A percentile compares a stretch with the other conserved stretches of the same genome.
phyloP scores from a whole-genome alignment of 2,113 vertebrate genomes.

The Balaenoptera acutorostrata region DNA sequence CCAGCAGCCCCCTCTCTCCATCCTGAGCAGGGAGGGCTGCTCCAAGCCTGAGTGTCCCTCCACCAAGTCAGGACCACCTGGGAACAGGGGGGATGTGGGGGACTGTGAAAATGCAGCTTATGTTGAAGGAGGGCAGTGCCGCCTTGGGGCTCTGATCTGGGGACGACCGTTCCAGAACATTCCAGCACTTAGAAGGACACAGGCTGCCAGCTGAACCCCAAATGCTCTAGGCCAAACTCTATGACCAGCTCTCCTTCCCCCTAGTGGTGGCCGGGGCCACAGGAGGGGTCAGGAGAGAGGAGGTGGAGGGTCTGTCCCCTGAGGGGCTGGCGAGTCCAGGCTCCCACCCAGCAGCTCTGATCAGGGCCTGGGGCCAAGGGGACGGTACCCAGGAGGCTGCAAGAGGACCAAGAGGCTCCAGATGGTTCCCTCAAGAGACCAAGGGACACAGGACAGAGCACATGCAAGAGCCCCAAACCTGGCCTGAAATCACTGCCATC shows the following conservation, averaged over 20 bases:
- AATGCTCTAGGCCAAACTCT: neutral
- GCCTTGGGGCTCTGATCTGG: neutral
- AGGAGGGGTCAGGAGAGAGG: neutral
- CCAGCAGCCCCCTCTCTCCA: neutral
- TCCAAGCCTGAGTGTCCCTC: neutral
- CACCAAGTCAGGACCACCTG: neutral
- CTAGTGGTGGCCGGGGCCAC: neutral
- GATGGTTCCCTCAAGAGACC: neutral
- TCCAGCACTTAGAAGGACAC: neutral
- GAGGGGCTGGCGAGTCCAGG: rapidly evolving
- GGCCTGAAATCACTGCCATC: constrained; percentile 87
- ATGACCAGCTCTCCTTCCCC: neutral
- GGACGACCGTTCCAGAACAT: neutral
- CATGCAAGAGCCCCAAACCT: constrained; percentile 77
- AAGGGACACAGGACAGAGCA: neutral
- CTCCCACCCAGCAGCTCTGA: neutral
- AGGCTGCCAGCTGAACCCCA: neutral
- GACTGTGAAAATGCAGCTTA: neutral
- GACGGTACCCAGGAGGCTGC: neutral
- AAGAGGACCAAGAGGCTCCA: neutral
- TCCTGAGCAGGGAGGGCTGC: neutral
- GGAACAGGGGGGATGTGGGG: rapidly evolving
- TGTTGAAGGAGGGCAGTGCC: neutral
- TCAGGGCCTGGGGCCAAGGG: neutral
- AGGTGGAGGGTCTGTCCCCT: neutral